phyloP scores from a whole-genome alignment of 2,113 vertebrate species.

The Cairina moschata region DNA sequence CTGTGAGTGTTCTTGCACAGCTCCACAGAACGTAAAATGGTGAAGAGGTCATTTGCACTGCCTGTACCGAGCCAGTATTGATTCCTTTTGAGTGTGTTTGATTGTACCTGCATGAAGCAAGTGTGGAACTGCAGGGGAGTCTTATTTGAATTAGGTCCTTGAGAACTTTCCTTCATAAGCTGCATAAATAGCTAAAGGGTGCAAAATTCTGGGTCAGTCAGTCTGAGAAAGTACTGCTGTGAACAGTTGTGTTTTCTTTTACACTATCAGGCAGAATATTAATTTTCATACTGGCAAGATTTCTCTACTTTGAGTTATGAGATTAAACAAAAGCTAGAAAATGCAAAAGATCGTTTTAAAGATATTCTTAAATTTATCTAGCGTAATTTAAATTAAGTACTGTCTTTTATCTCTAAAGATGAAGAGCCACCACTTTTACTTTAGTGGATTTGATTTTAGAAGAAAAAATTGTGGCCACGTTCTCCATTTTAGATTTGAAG shows the following conservation, averaged over 20 bases:
- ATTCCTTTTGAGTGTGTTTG: not conserved
- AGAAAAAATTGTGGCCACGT: not conserved
- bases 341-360: not conserved
- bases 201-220: not conserved
- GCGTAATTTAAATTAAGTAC: not conserved
- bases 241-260: not conserved
- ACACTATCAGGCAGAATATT: not conserved
- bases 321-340: not conserved
- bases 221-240: not conserved
- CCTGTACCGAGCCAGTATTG: not conserved
- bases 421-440: not conserved
- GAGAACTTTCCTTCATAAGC: not conserved
- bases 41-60: not conserved
- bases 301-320: not conserved
- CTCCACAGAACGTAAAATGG: not conserved
- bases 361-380: not conserved
- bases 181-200: not conserved
- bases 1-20: not conserved
- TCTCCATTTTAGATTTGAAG: not conserved
- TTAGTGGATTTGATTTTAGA: not conserved
- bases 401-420: not conserved
- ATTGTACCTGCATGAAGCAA: not conserved
- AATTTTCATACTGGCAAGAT: not conserved
- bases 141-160: not conserved
- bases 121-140: not conserved